Evolutionary conservation across 2,113 vertebrate genomes (phyloP), one percentile per base, ranked within the genome.

Genomic region (Carassius auratus): DNA sequence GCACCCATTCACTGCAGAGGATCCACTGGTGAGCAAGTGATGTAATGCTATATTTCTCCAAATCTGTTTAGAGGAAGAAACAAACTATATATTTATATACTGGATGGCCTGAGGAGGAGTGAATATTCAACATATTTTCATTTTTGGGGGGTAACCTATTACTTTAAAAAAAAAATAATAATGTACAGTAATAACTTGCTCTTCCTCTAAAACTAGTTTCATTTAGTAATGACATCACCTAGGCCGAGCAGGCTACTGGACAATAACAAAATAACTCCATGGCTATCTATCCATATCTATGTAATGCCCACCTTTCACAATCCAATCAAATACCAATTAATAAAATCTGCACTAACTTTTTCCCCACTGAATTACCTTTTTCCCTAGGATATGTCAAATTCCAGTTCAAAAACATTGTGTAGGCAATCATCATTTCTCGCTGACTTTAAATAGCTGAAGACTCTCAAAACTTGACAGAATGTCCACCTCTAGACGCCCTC

Each of bases 401-500:
- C 14, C 38, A 48, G 38, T 19, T 42, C 3, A 71, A 36, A 8
- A 13, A 45, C 38, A 73, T n/a, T 23, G 5, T 74, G 21, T 23
- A 3, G 21, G 10, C 42, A 74, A 48, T 5, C 1, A 1, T 5
- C 38, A 74, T 7, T 21, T 74, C 71, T n/a, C 21, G 10, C 21
- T 45, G 71, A n/a, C 12, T 74, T 74, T 42, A 71, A 71, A 71
- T 38, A 71, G 33, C 17, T 74, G 38, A 74, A 74, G 71, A 74
- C 42, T 69, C 59, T 66, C 45, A 66, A 82, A 59, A 38, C 57
- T 33, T 26, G 38, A 68, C 52, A 62, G 42, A 50, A 76, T 76
- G 74, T 55, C 74, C 74, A 55, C 45, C 74, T 55, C 48, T 76
- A 76, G 26, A 76, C 5, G 4, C 55, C 74, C 74, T 76, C 74